Conservation (phyloP, 2,888 invertebrate species). For the Limnephilus auricula region DNA sequence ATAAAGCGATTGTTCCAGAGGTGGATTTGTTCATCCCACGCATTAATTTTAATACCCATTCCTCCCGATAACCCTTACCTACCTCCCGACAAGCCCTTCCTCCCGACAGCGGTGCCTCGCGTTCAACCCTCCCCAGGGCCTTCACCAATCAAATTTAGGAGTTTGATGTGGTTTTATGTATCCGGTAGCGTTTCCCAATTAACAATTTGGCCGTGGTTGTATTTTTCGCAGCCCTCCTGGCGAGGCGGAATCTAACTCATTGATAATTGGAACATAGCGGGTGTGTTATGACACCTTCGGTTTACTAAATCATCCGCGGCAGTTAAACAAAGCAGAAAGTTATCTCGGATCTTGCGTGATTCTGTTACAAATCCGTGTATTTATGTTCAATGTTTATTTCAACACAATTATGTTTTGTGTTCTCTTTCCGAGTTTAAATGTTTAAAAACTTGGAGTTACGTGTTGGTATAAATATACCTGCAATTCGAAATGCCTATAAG, state of each 20-base stretch:
- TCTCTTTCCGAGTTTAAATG: not conserved
- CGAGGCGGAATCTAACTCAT: conserved; percentile 6
- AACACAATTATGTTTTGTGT: not conserved
- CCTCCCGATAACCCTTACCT: not conserved
- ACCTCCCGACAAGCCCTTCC: not conserved
- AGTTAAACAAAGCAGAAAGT: not conserved
- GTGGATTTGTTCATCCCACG: conserved; percentile 41
- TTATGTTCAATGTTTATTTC: not conserved
- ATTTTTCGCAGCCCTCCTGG: conserved; percentile 19
- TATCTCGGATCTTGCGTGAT: not conserved
- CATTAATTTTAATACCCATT: conserved; percentile 34
- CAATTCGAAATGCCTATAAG: not conserved
- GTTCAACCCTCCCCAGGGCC: conserved; percentile 8
- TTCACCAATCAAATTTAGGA: conserved; percentile 55
- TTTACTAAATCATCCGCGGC: not conserved
- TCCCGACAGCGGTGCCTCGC: not conserved
- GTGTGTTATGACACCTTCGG: not conserved
- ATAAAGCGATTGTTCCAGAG: conserved; percentile 35
- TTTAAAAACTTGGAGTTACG: not conserved
- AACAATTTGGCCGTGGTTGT: conserved; percentile 26
- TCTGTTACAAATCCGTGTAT: not conserved
- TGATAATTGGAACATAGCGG: conserved; percentile 14
- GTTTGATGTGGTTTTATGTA: conserved; percentile 57
- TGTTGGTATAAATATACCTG: not conserved
- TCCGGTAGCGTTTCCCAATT: conserved; percentile 59